A percentile compares a stretch with the other conserved stretches of the same genome.
Evolutionary conservation across 2,113 vertebrate genomes (phyloP).

Genomic region (Urocitellus parryii): DNA sequence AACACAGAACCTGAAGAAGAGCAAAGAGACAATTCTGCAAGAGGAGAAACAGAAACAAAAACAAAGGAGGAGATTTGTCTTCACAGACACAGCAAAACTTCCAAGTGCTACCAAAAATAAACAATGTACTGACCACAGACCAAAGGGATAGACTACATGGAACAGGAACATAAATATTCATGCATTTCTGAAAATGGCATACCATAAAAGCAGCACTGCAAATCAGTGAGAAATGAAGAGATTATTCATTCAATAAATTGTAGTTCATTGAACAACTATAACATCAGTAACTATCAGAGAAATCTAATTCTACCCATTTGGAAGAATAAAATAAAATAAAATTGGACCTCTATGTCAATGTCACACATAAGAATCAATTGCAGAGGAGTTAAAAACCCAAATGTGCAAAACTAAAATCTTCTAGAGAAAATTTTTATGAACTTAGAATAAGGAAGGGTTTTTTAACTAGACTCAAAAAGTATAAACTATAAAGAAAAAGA

Average conservation of each 20-base stretch:
- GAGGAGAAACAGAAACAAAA: background rate
- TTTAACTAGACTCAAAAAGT: conserved; percentile 11
- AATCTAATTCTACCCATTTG: background rate
- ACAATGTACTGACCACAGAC: background rate
- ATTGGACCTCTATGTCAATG: background rate
- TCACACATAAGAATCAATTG: conserved; percentile 30
- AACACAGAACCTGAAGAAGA: background rate
- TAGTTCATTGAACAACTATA: background rate
- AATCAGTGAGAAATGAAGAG: background rate
- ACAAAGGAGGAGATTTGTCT: background rate
- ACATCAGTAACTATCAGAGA: no score
- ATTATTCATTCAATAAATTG: background rate
- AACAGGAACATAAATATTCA: background rate
- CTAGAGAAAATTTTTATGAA: conserved; percentile 28
- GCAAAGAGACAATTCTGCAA: background rate
- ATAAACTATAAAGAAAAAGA: background rate
- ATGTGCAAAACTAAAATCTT: background rate
- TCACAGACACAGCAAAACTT: background rate
- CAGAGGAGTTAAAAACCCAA: conserved; percentile 12
- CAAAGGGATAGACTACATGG: background rate
- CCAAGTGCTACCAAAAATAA: background rate
- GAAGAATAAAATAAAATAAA: background rate
- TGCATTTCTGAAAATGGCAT: background rate
- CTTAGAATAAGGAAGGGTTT: background rate
- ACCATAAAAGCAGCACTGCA: background rate